Evolutionary conservation across 2,888 invertebrate species (phyloP), one percentile per base, ranked within the genome.

Genomic region (Gibbula magus): DNA sequence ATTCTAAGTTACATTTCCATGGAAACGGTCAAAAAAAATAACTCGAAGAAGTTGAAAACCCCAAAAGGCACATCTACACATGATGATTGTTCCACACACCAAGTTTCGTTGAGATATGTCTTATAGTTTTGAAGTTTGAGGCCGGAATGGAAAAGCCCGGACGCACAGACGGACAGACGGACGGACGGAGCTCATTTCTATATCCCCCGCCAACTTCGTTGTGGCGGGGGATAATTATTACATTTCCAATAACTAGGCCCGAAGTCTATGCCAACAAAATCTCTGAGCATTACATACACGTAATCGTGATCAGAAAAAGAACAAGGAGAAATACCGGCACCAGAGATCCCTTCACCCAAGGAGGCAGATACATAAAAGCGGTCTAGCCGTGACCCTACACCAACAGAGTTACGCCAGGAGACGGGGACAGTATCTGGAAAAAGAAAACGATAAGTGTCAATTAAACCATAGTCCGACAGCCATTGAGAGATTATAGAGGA

Each of bases 361-460:
- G 8, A 75, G 32, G 52, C 51, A 32, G 53, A 70, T 32, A 70
- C 13, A 18, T 70, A 70, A 70, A 70, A 70, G 32, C 70, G 70
- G 35, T 70, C 70, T 32, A 54, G 39, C n/a, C 29, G 76, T 54
- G 39, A 53, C n/a, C 20, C 56, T n/a, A 22, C 56, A 39, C 35
- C 54, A 32, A 8, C 53, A 13, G 56, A 16, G 25, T 25, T 56
- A 13, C 22, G 56, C 56, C 5, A 76, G 8, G 16, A 20, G 16
- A 61, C 18, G 29, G 61, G 3, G 3, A 18, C 16, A 61, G 29
- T 16, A 61, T 29, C 61, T 29, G 61, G 61, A 61, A 61, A 61
- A 29, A 29, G 18, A 25, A 32, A 56, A 0, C 54, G 53, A n/a
- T 53, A 53, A 1, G 54, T 16, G 22, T 32, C 75, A 54, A 75